Evolutionary conservation across 2,888 invertebrate genomes (phyloP), one percentile per base, ranked within the genome.

Genomic region (Slavum lentiscoides): DNA sequence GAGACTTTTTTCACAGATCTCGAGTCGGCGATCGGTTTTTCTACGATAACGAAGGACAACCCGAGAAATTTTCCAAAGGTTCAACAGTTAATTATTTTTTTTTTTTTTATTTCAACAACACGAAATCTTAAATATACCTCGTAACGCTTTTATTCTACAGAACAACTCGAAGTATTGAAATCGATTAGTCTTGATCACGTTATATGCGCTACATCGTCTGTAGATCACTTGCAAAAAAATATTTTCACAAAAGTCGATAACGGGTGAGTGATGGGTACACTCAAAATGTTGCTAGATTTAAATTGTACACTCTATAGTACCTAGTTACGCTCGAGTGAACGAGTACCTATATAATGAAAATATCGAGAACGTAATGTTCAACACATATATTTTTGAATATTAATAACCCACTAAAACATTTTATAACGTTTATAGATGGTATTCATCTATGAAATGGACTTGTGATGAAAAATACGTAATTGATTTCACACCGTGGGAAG

Each of bases 21-120:
- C 91, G 91, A 83, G 87, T 88, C 62, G 92, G 92, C 0, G 94
- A 95, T 86, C 88, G 93, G 73, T 94, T 91, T 85, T 95, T 93
- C 88, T 94, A 93, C 85, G 90, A 90, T 83, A 87, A 87, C 67
- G 84, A 84, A 0, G 85, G 84, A 21, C 87, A 87, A 82, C 86
- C 88, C 3, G 84, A 86, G 70, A 87, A 88, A 1, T 88, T 88
- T 84, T 86, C 87, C 6, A 83, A 84, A 84, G 85, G 88, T 58
- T n/a, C n/a, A 15, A 15, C 1, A n/a, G 3, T 15, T 37, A 15
- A 9, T 55, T n/a, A n/a, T n/a, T n/a, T n/a, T 74, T 21, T 2
- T 19, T 1, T 13, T 49, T 87, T 84, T 84, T 83, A n/a, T 1
- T 68, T 49, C 2, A 15, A 39, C 39, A 19, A 49, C 19, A 68